A percentile compares a stretch with the other conserved stretches of the same genome.
Conservation (phyloP, 2,113 vertebrate species). For the Neolamprologus sp. region DNA sequence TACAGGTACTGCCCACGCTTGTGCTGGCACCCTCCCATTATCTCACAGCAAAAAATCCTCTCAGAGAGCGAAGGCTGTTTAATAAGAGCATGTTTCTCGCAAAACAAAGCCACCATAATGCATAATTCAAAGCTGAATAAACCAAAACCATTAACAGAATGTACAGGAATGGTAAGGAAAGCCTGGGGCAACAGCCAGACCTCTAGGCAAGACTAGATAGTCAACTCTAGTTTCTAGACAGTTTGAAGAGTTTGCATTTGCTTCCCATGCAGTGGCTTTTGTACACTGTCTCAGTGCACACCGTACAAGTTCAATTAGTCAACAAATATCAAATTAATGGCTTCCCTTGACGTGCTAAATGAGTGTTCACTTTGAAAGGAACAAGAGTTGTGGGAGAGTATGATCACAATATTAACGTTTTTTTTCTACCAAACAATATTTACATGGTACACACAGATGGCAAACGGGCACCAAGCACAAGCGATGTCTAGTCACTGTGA, state of each 20-base stretch:
- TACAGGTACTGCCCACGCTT: constrained; percentile 35
- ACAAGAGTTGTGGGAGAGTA: background rate
- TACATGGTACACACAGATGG: constrained; percentile 59
- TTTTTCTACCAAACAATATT: background rate
- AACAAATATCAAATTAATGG: background rate
- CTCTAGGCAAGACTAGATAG: background rate
- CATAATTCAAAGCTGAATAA: constrained; percentile 1
- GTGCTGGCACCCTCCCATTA: constrained; percentile 22
- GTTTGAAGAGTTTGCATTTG: background rate
- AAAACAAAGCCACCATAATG: constrained; percentile 29
- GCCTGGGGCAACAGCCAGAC: background rate
- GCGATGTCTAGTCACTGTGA: constrained; percentile 27
- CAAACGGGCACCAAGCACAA: constrained; percentile 33
- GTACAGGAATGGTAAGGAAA: background rate
- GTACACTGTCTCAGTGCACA: background rate
- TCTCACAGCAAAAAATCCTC: constrained; percentile 26
- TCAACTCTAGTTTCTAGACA: background rate
- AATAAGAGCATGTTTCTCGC: constrained; percentile 9
- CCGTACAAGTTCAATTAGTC: background rate
- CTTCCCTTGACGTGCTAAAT: background rate
- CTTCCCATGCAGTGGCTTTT: background rate
- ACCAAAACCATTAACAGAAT: background rate
- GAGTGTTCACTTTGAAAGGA: background rate
- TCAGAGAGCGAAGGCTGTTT: background rate
- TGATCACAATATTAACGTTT: background rate